phyloP scores from a whole-genome alignment of 2,888 invertebrate species.

The Gandaritis pyraliata region DNA sequence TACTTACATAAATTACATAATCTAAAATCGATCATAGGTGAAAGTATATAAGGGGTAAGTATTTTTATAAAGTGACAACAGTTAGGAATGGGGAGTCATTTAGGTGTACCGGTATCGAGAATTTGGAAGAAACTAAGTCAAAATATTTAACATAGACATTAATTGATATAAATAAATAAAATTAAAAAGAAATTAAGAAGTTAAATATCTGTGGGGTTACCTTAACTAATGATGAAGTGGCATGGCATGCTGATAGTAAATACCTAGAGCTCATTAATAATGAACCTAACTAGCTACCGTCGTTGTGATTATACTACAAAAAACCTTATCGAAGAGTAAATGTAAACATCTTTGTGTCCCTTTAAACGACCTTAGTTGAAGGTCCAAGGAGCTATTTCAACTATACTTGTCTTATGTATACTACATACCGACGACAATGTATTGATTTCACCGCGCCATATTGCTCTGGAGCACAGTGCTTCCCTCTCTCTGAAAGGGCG shows the following conservation, averaged over 20 bases:
- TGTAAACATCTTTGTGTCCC: slow-evolving; percentile 26
- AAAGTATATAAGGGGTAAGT: too few relatives aligned
- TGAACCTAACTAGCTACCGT: neutral
- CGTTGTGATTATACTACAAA: slow-evolving; percentile 4
- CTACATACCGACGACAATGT: slow-evolving; percentile 16
- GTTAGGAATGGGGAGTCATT: too few relatives aligned
- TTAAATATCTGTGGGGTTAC: too few relatives aligned
- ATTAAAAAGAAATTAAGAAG: too few relatives aligned
- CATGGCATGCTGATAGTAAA: neutral
- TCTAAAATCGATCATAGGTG: too few relatives aligned
- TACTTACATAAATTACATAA: too few relatives aligned
- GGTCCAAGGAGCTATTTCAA: slow-evolving; percentile 20
- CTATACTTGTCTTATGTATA: slow-evolving; percentile 13
- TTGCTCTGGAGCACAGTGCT: slow-evolving; percentile 26
- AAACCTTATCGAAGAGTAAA: slow-evolving; percentile 24
- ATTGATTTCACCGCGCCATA: slow-evolving; percentile 37
- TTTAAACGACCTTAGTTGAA: slow-evolving; percentile 33
- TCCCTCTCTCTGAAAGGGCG: slow-evolving; percentile 35
- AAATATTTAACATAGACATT: too few relatives aligned
- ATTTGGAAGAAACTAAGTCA: too few relatives aligned
- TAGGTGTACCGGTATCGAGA: too few relatives aligned
- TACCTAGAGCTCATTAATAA: neutral
- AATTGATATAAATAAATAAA: too few relatives aligned
- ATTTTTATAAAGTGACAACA: too few relatives aligned
- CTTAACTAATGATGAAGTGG: too few relatives aligned